Evolutionary conservation across 2,113 vertebrate genomes (phyloP).

Genomic region (Atrichornis clamosus): DNA sequence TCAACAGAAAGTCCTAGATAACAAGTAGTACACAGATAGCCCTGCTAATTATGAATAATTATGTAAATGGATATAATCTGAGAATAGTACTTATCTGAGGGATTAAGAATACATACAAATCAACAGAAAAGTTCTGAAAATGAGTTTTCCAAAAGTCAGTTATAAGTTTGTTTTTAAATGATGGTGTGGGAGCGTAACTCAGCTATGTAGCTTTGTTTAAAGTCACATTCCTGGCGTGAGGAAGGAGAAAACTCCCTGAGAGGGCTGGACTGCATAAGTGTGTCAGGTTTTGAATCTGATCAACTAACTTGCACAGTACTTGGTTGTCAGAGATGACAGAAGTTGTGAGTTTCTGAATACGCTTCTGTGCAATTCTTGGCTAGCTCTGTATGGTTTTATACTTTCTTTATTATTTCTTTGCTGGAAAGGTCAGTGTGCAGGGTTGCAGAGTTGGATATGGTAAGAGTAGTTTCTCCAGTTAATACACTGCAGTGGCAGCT

Average conservation of each 20-base stretch:
- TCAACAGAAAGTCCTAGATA: conserved; percentile 59
- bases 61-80: conserved; percentile 3
- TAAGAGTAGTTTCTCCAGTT: background rate
- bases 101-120: background rate
- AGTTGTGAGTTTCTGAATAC: background rate
- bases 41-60: conserved; percentile 52
- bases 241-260: background rate
- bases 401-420: background rate
- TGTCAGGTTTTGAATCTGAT: background rate
- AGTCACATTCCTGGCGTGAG: background rate
- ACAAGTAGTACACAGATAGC: conserved; percentile 36
- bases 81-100: background rate
- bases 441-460: background rate
- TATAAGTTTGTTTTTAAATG: background rate
- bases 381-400: background rate
- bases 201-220: background rate
- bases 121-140: background rate
- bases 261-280: background rate
- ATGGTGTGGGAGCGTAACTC: background rate
- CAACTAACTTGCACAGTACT: background rate
- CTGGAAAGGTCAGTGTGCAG: background rate
- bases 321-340: background rate
- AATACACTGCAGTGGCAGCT: background rate
- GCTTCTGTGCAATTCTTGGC: background rate
- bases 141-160: background rate